Percentiles rank a stretch among this genome's conserved stretches.
Conservation (phyloP, 1,140 invertebrate species). For the Drosophila rufa region DNA sequence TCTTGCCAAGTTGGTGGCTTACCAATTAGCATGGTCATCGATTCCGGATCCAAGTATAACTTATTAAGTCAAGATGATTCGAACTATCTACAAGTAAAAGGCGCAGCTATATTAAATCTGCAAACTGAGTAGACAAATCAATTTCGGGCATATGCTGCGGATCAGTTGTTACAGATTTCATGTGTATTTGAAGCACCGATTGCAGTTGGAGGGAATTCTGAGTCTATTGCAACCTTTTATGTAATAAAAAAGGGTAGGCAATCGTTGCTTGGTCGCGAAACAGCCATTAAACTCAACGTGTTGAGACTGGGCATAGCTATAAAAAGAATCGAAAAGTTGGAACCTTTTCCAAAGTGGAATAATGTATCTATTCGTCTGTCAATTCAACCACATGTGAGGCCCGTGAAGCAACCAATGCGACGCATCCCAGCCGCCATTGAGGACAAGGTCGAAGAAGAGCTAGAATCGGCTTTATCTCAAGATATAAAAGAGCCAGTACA, state of each 20-base stretch:
- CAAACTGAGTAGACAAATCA: too few relatives aligned
- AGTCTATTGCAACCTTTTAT: slow-evolving; percentile 2
- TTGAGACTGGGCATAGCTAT: neutral
- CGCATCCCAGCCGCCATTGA: too few relatives aligned
- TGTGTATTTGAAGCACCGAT: too few relatives aligned
- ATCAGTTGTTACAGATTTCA: too few relatives aligned
- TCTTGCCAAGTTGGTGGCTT: slow-evolving; percentile 16
- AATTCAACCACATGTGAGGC: neutral
- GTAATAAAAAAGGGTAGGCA: slow-evolving; percentile 1
- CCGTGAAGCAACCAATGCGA: slow-evolving; percentile 1
- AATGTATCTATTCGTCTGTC: neutral
- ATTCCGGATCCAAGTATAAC: slow-evolving; percentile 20
- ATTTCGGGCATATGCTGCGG: too few relatives aligned
- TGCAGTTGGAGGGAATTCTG: neutral
- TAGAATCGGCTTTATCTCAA: slow-evolving; percentile 7
- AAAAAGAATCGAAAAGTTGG: slow-evolving; percentile 5
- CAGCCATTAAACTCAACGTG: slow-evolving; percentile 2
- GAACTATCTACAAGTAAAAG: neutral
- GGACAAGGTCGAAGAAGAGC: neutral
- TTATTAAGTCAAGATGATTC: slow-evolving; percentile 13
- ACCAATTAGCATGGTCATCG: slow-evolving; percentile 17
- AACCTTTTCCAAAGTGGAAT: slow-evolving; percentile 7
- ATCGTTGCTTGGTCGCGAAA: slow-evolving; percentile 7
- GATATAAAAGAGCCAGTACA: slow-evolving; percentile 3
- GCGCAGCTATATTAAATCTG: too few relatives aligned